Conservation (phyloP, 2,888 invertebrate species). For the Amphipoea oculea region DNA sequence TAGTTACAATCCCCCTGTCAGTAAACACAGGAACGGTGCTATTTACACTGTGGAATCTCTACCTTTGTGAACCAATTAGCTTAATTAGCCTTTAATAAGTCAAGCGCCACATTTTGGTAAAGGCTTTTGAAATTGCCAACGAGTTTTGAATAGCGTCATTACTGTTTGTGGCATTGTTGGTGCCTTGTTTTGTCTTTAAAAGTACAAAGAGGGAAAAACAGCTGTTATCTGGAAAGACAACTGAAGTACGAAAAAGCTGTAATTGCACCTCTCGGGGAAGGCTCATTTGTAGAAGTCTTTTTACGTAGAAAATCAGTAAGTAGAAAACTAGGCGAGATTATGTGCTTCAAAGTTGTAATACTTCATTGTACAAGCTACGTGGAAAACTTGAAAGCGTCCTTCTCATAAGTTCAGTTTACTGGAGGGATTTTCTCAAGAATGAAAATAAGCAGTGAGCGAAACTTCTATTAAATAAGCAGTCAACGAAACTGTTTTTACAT, state of each 20-base stretch:
- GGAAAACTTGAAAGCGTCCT: not conserved
- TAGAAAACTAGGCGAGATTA: not conserved
- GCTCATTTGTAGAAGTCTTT: constrained; percentile 11
- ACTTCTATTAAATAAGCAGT: not conserved
- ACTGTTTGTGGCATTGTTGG: constrained; percentile 37
- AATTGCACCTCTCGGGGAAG: constrained; percentile 18
- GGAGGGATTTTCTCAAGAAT: not conserved
- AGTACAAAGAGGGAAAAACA: constrained; percentile 1
- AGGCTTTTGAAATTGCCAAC: constrained; percentile 37
- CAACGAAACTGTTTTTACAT: not conserved
- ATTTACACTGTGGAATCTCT: constrained; percentile 27
- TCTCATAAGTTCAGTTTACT: not conserved
- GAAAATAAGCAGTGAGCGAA: not conserved
- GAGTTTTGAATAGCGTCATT: constrained; percentile 48
- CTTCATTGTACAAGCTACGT: not conserved
- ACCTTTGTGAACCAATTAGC: constrained; percentile 44
- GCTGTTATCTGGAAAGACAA: constrained; percentile 31
- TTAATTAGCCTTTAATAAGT: constrained; percentile 53
- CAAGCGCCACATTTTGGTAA: constrained; percentile 46
- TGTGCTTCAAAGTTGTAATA: constrained; percentile 12
- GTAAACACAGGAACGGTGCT: constrained; percentile 20
- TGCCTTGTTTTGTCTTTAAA: constrained; percentile 18
- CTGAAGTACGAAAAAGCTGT: constrained; percentile 29
- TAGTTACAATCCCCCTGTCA: constrained; percentile 22
- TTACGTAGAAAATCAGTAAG: constrained; percentile 8